Evolutionary conservation across 2,888 invertebrate genomes (phyloP).

Genomic region (Calameuta idolon): DNA sequence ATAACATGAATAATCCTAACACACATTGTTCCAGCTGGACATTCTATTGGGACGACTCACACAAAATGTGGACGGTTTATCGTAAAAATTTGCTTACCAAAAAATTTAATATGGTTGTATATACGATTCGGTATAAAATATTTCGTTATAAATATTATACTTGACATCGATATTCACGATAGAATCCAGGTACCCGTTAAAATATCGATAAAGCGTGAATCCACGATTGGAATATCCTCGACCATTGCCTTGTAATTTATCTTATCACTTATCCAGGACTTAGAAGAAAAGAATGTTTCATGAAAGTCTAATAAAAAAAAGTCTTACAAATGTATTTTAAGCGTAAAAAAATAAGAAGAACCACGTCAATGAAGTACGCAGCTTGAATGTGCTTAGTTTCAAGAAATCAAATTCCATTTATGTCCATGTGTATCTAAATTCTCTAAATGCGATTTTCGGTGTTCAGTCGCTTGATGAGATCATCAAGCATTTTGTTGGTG

Average conservation of each 20-base stretch:
- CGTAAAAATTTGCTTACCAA: neutral
- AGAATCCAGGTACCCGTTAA: neutral
- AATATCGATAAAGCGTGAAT: neutral
- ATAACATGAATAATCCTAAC: neutral
- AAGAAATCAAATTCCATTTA: neutral
- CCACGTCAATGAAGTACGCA: neutral
- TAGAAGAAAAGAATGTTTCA: neutral
- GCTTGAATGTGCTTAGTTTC: neutral
- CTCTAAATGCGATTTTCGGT: neutral
- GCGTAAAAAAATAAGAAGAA: neutral
- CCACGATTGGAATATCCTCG: neutral
- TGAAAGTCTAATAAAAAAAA: neutral
- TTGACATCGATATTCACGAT: neutral
- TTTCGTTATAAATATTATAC: neutral
- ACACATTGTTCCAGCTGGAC: neutral
- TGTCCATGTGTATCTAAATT: neutral
- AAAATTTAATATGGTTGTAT: neutral
- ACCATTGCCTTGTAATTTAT: neutral
- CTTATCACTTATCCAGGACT: neutral
- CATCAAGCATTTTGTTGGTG: slow-evolving; percentile 54
- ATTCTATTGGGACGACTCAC: neutral
- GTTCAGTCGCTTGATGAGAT: slow-evolving; percentile 40
- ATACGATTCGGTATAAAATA: neutral
- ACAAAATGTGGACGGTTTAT: neutral
- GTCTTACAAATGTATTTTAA: neutral